Conservation (phyloP, 2,888 invertebrate species). For the Phortica magna region DNA sequence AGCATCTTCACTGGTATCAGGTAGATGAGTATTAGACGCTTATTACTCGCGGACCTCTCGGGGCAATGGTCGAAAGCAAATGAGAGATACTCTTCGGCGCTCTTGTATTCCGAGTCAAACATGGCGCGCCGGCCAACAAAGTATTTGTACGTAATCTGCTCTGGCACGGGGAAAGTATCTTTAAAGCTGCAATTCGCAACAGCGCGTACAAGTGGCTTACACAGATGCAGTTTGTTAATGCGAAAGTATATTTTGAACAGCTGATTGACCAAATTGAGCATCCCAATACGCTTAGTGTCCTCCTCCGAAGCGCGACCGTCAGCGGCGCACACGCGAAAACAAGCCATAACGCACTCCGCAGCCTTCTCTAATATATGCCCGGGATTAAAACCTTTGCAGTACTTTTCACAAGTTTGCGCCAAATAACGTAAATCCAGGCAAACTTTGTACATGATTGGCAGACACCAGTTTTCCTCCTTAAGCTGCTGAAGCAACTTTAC, state of each 20-base stretch:
- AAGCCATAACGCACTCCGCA: constrained; percentile 94
- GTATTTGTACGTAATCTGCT: constrained; percentile 97
- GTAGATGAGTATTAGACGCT: constrained; percentile 94
- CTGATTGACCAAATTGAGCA: constrained; percentile 97
- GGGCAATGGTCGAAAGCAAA: constrained; percentile 97
- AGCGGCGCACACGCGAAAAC: constrained; percentile 96
- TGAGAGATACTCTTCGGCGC: constrained; percentile 93
- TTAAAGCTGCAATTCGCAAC: constrained; percentile 95
- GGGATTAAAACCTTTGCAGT: constrained; percentile 68
- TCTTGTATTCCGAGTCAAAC: constrained; percentile 97
- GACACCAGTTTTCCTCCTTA: constrained; percentile 97
- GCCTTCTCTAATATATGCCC: constrained; percentile 88
- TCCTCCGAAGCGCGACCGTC: constrained; percentile 88
- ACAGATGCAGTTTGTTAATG: constrained; percentile 92
- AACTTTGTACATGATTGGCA: constrained; percentile 94
- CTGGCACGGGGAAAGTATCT: constrained; percentile 92
- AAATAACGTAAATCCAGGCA: constrained; percentile 93
- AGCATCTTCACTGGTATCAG: constrained; percentile 98
- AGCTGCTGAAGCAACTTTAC: constrained; percentile 90
- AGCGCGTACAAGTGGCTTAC: constrained; percentile 96
- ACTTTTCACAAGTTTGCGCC: constrained; percentile 88
- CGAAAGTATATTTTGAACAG: constrained; percentile 95
- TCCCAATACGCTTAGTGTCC: constrained; percentile 96
- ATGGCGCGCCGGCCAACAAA: constrained; percentile 98
- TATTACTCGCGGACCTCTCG: constrained; percentile 88